These are phyloP conservation scores for Amphipoea lucens DNA, from an alignment of 2,888 invertebrate species.

Conservation along the genomic window DNA sequence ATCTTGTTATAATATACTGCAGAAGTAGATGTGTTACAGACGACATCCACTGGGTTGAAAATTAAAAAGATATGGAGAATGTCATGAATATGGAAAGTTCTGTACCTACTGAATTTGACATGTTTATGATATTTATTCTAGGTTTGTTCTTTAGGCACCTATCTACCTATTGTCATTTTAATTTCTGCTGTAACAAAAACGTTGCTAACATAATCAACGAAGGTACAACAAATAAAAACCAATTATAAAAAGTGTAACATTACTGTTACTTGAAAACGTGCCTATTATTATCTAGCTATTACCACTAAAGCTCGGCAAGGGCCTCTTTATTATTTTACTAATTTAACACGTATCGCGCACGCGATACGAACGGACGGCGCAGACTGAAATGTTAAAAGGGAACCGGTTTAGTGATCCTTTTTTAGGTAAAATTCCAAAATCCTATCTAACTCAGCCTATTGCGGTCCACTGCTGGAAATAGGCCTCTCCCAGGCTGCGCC, in stretches of 20 bases:
- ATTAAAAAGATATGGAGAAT: slow-evolving; percentile 1
- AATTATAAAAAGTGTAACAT: slow-evolving; percentile 17
- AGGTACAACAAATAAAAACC: background rate
- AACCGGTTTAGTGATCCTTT: background rate
- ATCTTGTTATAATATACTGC: background rate
- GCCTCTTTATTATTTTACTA: slow-evolving; percentile 43
- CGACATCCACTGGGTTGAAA: background rate
- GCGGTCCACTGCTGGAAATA: too few species aligned
- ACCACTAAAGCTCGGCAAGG: slow-evolving; percentile 28
- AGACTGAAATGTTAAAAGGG: slow-evolving; percentile 1
- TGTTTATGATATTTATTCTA: background rate
- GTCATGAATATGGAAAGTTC: background rate
- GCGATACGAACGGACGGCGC: slow-evolving; percentile 26
- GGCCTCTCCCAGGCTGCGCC: too few species aligned
- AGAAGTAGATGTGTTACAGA: background rate
- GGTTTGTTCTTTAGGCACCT: background rate
- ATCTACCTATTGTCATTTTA: background rate
- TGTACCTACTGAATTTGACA: background rate
- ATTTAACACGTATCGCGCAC: slow-evolving; percentile 43
- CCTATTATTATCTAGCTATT: slow-evolving; percentile 34
- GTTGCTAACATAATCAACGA: background rate
- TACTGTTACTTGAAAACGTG: slow-evolving; percentile 10
- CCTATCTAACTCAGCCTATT: background rate
- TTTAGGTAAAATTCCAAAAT: background rate
- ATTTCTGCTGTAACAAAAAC: background rate